These are phyloP conservation scores for Lasioglossum lativentre DNA, from an alignment of 2,888 invertebrate species.

Conservation along the genomic window DNA sequence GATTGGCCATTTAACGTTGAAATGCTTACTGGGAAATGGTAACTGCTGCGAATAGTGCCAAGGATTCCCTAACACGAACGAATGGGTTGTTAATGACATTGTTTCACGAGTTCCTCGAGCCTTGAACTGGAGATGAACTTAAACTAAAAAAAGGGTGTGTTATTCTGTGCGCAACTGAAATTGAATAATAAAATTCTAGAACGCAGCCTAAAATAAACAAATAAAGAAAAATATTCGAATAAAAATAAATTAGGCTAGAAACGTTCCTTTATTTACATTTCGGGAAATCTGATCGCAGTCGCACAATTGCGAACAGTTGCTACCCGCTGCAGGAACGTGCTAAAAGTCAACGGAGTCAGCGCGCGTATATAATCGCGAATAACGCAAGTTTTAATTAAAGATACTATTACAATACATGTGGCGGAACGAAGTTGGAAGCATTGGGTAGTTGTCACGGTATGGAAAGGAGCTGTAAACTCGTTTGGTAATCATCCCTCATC, in stretches of 20 bases:
- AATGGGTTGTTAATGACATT: constrained; percentile 1
- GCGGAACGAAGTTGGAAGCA: background rate
- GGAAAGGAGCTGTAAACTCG: background rate
- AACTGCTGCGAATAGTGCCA: background rate
- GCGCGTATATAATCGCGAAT: background rate
- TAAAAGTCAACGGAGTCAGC: background rate
- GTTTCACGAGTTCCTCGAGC: background rate
- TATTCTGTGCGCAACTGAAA: too few species aligned
- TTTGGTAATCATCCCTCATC: constrained; percentile 27
- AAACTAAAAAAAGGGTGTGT: background rate
- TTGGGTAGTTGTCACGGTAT: background rate
- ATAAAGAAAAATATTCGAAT: background rate
- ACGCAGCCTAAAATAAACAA: too few species aligned
- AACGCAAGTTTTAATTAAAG: background rate
- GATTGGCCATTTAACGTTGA: constrained; percentile 4
- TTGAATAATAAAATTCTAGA: too few species aligned
- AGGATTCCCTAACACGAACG: background rate
- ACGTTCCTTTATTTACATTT: background rate
- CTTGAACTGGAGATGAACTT: background rate
- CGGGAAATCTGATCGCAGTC: background rate
- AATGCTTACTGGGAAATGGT: background rate
- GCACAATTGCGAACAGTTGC: background rate
- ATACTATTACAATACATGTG: background rate
- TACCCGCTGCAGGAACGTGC: background rate
- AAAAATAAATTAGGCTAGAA: background rate